A percentile compares a stretch with the other conserved stretches of the same genome.
These are phyloP conservation scores for Pteromalus puparum DNA, from an alignment of 1,140 invertebrate species.

Conservation along the genomic window DNA sequence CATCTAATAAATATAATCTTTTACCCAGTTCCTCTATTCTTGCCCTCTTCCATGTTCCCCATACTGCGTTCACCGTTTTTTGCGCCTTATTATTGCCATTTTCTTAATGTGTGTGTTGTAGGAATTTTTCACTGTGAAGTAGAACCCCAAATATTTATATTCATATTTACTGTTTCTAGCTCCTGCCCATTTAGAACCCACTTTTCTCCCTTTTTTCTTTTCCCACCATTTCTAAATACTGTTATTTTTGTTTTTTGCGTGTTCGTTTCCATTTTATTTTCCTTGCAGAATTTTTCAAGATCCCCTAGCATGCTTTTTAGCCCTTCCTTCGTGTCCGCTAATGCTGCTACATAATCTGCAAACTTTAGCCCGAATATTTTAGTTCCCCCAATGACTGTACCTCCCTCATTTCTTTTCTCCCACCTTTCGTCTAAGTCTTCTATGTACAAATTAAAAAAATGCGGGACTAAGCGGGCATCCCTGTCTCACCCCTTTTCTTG, in stretches of 20 bases:
- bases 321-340: conserved; percentile 9
- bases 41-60: too few relatives aligned
- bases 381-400: conserved; percentile 17
- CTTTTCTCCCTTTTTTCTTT: conserved; percentile 10
- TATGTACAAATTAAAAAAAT: conserved; percentile 32
- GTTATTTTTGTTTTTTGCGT: conserved; percentile 46
- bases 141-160: conserved; percentile 36
- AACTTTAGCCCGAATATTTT: conserved; percentile 33
- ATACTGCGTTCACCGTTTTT: too few relatives aligned
- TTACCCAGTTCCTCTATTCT: too few relatives aligned
- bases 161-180: conserved; percentile 36
- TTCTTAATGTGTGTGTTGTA: too few relatives aligned
- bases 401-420: conserved; percentile 16
- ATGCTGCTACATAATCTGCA: conserved; percentile 38
- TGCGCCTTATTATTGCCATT: too few relatives aligned
- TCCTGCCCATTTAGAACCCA: conserved; percentile 34
- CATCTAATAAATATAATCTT: too few relatives aligned
- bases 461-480: neutral
- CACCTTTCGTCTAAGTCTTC: conserved; percentile 40
- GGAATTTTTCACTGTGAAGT: conserved; percentile 23
- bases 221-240: conserved; percentile 43
- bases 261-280: conserved; percentile 33
- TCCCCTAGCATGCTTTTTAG: conserved; percentile 36
- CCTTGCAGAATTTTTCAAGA: conserved; percentile 21
- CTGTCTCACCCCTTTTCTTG: neutral